Percentiles rank a stretch among this genome's conserved stretches.
phyloP scores from a whole-genome alignment of 2,113 vertebrate genomes.

The Pipa parva region DNA sequence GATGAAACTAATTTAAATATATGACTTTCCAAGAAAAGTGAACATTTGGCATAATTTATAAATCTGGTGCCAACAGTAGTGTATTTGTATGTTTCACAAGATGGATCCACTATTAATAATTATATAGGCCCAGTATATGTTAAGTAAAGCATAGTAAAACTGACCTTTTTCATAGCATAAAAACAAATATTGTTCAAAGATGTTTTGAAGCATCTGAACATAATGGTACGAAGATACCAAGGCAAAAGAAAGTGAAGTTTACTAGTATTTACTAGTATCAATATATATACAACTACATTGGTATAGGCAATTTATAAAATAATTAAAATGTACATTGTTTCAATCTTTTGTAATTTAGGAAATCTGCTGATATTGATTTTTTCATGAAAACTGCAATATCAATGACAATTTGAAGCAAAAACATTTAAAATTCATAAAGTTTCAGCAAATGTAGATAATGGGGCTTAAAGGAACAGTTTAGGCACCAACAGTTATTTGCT shows the following conservation, averaged over 20 bases:
- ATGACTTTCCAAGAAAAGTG: slow-evolving; percentile 29
- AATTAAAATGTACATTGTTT: not conserved
- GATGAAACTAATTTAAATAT: slow-evolving; percentile 38
- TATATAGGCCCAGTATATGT: slow-evolving; percentile 19
- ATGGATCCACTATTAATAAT: slow-evolving; percentile 32
- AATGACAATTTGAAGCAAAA: too few relatives aligned
- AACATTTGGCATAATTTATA: slow-evolving; percentile 36
- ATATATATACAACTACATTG: too few relatives aligned
- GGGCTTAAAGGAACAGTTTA: too few relatives aligned
- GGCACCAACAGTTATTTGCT: too few relatives aligned
- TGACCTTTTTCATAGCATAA: slow-evolving; percentile 5
- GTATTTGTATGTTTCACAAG: slow-evolving; percentile 24
- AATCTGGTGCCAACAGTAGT: slow-evolving; percentile 20
- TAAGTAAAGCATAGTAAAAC: slow-evolving; percentile 12
- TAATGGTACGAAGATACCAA: too few relatives aligned
- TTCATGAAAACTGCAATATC: too few relatives aligned
- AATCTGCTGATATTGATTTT: too few relatives aligned
- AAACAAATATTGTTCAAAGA: not conserved
- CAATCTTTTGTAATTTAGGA: too few relatives aligned
- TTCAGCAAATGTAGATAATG: too few relatives aligned
- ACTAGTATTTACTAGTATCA: too few relatives aligned
- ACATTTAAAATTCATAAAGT: too few relatives aligned
- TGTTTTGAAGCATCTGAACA: not conserved
- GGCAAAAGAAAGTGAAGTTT: not conserved
- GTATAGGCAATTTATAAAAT: not conserved